A percentile compares a stretch with the other conserved stretches of the same genome.
These are phyloP conservation scores for Nasua narica DNA, from an alignment of 2,797 vertebrate species.

Conservation along the genomic window DNA sequence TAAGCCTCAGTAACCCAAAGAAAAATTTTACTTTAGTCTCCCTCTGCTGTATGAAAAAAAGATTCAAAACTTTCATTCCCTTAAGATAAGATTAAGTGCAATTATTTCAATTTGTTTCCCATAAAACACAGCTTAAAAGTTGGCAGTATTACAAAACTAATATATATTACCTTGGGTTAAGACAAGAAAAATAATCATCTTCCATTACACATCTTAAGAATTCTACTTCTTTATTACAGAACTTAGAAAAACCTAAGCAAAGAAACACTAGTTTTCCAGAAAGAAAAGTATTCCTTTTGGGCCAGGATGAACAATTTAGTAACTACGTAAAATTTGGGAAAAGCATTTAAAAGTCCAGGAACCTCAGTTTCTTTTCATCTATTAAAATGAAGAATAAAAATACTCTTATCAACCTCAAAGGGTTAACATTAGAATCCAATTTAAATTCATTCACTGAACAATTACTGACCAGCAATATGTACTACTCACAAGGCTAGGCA, in stretches of 20 bases:
- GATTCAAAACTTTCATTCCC: constrained; percentile 17
- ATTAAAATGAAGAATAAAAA: neutral
- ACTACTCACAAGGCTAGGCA: neutral
- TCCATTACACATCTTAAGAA: neutral
- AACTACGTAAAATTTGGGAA: neutral
- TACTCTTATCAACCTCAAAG: neutral
- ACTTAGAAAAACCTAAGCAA: constrained; percentile 23
- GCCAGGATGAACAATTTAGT: neutral
- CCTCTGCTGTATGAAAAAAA: constrained; percentile 77
- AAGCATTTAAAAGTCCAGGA: neutral
- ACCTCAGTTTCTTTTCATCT: neutral
- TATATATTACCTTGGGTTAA: neutral
- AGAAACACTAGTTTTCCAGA: neutral
- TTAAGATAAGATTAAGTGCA: constrained; percentile 8
- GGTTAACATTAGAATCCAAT: neutral
- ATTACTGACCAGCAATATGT: neutral
- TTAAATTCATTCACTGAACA: constrained; percentile 16
- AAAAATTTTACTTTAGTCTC: constrained; percentile 66
- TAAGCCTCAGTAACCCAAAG: neutral
- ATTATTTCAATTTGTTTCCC: neutral
- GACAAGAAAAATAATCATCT: neutral
- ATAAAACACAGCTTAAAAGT: constrained; percentile 4
- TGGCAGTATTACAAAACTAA: neutral
- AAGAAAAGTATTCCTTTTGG: neutral
- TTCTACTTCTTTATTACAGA: constrained; percentile 12